Evolutionary conservation across 2,888 invertebrate species (phyloP).

Genomic region (Agriopis leucophaearia): DNA sequence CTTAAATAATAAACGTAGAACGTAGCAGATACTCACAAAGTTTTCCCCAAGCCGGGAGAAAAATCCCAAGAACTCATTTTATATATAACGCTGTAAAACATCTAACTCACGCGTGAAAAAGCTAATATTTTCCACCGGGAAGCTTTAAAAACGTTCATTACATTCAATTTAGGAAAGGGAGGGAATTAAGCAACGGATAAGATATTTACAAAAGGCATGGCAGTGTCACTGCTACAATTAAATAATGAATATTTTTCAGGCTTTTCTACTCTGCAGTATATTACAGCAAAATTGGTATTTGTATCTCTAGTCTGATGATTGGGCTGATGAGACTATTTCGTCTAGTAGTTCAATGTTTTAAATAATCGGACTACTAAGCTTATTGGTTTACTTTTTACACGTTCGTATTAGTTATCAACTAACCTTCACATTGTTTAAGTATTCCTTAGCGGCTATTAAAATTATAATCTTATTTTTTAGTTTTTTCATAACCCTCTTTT

Average conservation of each 20-base stretch:
- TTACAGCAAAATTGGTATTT: neutral
- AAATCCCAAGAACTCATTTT: slow-evolving; percentile 60
- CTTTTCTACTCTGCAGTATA: neutral
- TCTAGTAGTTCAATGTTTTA: too few relatives aligned
- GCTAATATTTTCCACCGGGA: slow-evolving; percentile 63
- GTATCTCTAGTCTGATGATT: too few relatives aligned
- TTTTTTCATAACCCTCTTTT: too few relatives aligned
- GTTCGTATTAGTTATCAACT: too few relatives aligned
- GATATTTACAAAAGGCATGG: slow-evolving; percentile 28
- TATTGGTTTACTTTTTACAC: too few relatives aligned
- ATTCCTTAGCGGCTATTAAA: too few relatives aligned
- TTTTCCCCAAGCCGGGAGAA: slow-evolving; percentile 50
- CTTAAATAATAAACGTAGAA: slow-evolving; percentile 46
- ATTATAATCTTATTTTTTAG: too few relatives aligned
- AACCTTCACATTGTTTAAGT: too few relatives aligned
- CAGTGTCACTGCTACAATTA: slow-evolving; percentile 11
- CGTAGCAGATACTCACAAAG: slow-evolving; percentile 50
- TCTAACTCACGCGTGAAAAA: slow-evolving; percentile 63
- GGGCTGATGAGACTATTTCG: too few relatives aligned
- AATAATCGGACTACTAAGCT: too few relatives aligned
- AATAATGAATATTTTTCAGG: slow-evolving; percentile 19
- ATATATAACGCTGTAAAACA: slow-evolving; percentile 60
- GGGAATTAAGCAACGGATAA: slow-evolving; percentile 45
- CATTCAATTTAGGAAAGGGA: slow-evolving; percentile 59
- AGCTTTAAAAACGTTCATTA: slow-evolving; percentile 65